Evolutionary conservation across 2,113 vertebrate species (phyloP), one percentile per base, ranked within the genome.

Genomic region (Barnardius zonarius): DNA sequence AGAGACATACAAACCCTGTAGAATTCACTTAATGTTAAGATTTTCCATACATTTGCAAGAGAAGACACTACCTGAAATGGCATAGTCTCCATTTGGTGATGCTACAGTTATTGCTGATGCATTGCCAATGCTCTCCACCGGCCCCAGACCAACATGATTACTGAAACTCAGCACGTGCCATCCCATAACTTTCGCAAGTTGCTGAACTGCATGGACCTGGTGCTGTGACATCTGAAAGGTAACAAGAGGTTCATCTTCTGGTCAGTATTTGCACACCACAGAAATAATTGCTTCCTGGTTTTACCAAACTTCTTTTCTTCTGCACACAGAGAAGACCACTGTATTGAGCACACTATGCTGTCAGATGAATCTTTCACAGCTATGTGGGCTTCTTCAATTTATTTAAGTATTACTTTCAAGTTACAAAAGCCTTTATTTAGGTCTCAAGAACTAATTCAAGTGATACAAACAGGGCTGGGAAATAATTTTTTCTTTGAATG

Each of bases 161-260:
- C 99, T 99, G 97, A 99, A 99, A 97, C 99, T 99, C 43, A 99
- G 98, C 19, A 99, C 99, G 0, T 99, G 99, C 99, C 99, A 99
- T 64, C 99, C 99, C 99, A 99, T 99, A 17, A 99, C 99, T 96
- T 99, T 99, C 9, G 99, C 99, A 69, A 99, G 97, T 97, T 99
- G 99, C 97, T 99, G 99, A 49, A 99, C 99, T 0, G 99, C 99
- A 12, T 99, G 99, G 4, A 99, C 98, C 97, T 99, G 99, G 90
- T 99, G 99, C 98, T 99, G 99, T 2, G 99, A 99, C 99, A 99
- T 99, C 99, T 99, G 97, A 74, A 95, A 67, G 15, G 64, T 18
- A 83, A 93, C 48, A 68, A 73, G 24, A 80, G 9, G 49, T 18
- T 79, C 5, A 0, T 54, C 35, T 84, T 90, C 54, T 70, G 23